phyloP scores from a whole-genome alignment of 2,888 invertebrate species.

The Rutpela maculata region DNA sequence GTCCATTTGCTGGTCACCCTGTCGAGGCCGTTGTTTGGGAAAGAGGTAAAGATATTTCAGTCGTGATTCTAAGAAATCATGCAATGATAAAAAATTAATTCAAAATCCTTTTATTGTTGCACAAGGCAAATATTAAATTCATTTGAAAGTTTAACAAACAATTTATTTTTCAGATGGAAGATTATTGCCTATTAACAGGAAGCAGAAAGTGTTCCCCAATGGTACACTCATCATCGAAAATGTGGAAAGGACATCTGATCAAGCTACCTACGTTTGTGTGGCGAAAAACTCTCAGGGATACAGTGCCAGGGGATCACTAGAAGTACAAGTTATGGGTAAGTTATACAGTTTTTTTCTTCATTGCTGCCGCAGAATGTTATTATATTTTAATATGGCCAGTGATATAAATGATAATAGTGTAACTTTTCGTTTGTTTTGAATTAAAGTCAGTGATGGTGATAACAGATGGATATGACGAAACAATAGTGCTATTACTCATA shows the following conservation, averaged over 20 bases:
- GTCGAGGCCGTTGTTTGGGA: conserved; percentile 97
- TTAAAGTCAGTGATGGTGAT: too few relatives aligned
- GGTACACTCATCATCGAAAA: conserved; percentile 96
- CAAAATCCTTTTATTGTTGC: too few relatives aligned
- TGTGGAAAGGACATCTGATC: conserved; percentile 93
- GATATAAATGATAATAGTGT: not conserved
- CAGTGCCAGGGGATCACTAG: conserved; percentile 89
- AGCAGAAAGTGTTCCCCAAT: conserved; percentile 95
- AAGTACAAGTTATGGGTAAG: conserved; percentile 98
- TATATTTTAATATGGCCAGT: not conserved
- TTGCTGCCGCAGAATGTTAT: conserved; percentile 45
- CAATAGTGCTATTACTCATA: too few relatives aligned
- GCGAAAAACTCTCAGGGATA: conserved; percentile 94
- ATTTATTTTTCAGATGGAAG: conserved; percentile 79
- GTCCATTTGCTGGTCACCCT: conserved; percentile 96
- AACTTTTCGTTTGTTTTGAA: too few relatives aligned
- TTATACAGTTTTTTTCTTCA: conserved; percentile 60
- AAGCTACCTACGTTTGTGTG: conserved; percentile 95
- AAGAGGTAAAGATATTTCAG: conserved; percentile 78
- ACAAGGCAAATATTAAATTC: too few relatives aligned
- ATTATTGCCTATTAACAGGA: conserved; percentile 93
- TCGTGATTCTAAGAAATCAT: not conserved
- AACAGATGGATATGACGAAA: too few relatives aligned
- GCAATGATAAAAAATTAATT: not conserved
- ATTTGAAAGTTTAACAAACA: too few relatives aligned